Base-by-base conservation (phyloP, 2,797 vertebrate genomes). In the Eutrigla gurnardus region DNA sequence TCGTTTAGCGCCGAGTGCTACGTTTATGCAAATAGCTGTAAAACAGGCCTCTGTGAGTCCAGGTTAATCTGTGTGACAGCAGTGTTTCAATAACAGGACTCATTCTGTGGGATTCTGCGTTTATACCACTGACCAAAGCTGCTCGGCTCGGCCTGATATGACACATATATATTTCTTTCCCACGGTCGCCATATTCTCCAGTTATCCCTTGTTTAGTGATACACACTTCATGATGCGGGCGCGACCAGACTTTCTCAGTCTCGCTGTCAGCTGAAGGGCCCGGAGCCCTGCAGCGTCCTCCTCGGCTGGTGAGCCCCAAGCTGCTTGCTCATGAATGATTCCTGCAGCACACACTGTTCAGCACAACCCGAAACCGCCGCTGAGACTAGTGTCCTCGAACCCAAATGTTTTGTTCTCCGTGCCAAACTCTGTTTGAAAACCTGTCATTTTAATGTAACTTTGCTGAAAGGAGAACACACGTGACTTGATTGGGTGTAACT, bases 51-150 rank as follows among this genome's bases (percentile, higher is more conserved):
- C 42, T 9, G 67, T 64, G 46, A 63, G 60, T 68, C 35, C 64
- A 33, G 40, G 53, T 70, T 77, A 52, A 79, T 75, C 59, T 72
- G 12, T 8, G 47, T 14, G 57, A 62, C 37, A 64, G 47, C 73
- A 54, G 57, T 2, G 7, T 58, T 25, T 59, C n/a, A 14, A 42
- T 69, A 63, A 78, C 35, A 0, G 35, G 55, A 69, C 67, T 39
- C 64, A 17, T 54, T 59, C 36, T 63, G 7, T 12, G 12, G 35
- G 47, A 67, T 37, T 74, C 47, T 4, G 4, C 13, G 1, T 52
- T 61, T 52, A 3, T 55, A 54, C 47, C 54, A 25, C 32, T 37
- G 47, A 77, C 32, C 7, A 53, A 65, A 57, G 47, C 60, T 7
- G 60, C 11, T 58, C 25, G 0, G 46, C 54, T 50, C 40, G 13